These are phyloP conservation scores for Balaenoptera acutorostrata DNA, from an alignment of 2,113 vertebrate genomes.

Conservation along the genomic window DNA sequence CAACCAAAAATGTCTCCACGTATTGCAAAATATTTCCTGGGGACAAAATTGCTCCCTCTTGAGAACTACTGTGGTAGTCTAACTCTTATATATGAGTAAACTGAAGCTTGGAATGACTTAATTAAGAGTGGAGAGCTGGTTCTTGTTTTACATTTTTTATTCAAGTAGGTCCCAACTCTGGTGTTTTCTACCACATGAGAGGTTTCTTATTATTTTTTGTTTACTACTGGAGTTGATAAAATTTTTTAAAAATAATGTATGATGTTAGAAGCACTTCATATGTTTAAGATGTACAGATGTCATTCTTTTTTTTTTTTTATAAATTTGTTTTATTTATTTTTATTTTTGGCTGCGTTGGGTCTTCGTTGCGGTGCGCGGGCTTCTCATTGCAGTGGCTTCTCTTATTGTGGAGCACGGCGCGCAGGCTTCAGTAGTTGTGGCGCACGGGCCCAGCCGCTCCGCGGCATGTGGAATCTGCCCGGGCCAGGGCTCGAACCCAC, in stretches of 20 bases:
- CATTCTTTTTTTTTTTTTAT: not conserved
- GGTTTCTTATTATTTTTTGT: not conserved
- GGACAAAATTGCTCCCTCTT: not conserved
- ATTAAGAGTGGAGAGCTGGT: not conserved
- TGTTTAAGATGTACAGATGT: not conserved
- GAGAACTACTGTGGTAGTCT: not conserved
- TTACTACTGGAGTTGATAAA: not conserved
- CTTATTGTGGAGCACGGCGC: no score
- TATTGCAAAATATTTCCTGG: not conserved
- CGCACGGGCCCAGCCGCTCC: no score
- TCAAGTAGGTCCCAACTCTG: not conserved
- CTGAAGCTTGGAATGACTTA: slow-evolving; percentile 10
- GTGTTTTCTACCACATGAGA: not conserved
- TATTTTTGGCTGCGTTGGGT: no score
- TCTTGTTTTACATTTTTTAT: not conserved
- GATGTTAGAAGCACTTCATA: not conserved
- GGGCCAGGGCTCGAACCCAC: no score
- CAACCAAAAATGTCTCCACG: not conserved
- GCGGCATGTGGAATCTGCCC: no score
- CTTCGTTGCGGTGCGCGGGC: no score
- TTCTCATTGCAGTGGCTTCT: no score
- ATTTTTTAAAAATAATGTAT: not conserved
- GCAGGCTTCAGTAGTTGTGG: no score
- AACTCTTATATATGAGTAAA: not conserved
- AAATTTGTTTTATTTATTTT: no score